Base-by-base conservation (phyloP, 2,113 vertebrate genomes). In the Misgurnus mizolepis region DNA sequence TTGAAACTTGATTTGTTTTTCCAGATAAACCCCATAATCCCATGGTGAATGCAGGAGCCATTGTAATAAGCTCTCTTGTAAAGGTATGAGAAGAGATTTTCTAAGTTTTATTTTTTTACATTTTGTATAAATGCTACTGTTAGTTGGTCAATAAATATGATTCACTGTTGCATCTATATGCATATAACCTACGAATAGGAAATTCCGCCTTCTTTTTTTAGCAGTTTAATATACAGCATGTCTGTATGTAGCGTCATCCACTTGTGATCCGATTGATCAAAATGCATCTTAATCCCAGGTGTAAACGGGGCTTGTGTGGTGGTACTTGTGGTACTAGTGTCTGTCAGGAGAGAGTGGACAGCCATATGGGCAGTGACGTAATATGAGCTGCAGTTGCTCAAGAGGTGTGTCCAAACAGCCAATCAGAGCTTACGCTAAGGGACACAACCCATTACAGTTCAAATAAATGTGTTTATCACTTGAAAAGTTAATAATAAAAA, bases 41-140 rank as follows among this genome's bases (percentile, higher is more conserved):
- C 3, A 96, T 97, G 95, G 95, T 97, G 88, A 97, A 97, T 68
- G 94, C 95, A 11, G 95, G 95, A 47, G 95, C 95, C 41, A 97
- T 97, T 70, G 95, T 96, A n/a, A 93, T 95, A 89, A 95, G 93
- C 79, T 96, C 95, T 83, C 91, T 97, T 78, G 89, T 96, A 76
- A 95, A 96, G 94, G 95, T 96, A 88, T 90, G 61, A 69, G 12
- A 34, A 34, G 27, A 53, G 1, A 8, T 10, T 56, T 39, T 18
- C 17, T 41, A 43, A 41, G 39, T 14, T 11, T 15, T 22, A 61
- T 39, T 5, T 5, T 39, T 56, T 40, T 56, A 34, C 1, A 34
- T 34, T 34, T 34, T 34, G 27, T 34, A 34, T 34, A 34, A 34
- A 34, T 34, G 27, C 27, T 34, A 34, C 27, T 34, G 22, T 22